Base-by-base conservation (phyloP, 2,797 vertebrate genomes). In the Neosalanx taihuensis region DNA sequence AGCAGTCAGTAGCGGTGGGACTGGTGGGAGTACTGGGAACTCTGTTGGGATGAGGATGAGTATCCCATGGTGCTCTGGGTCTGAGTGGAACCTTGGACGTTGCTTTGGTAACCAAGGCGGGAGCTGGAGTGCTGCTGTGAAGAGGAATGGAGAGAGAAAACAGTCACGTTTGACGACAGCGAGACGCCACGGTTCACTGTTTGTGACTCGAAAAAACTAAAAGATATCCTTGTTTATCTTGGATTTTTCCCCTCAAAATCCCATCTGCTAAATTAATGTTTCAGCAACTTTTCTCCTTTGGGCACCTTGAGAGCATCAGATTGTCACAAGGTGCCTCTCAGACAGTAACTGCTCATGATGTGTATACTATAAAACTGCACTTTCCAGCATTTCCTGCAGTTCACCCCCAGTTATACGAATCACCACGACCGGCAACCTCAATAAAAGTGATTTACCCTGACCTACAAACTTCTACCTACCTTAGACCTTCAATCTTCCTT, bases 41-140 rank as follows among this genome's bases (percentile, higher is more conserved):
- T 96, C 91, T 97, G 97, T 89, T 99, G 96, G 88, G 96, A 95
- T 0, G 96, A 95, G 0, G 97, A 94, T 3, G 96, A 94, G 87
- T 98, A 98, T 89, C 96, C 95, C 86, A 98, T 93, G 79, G 95
- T 94, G 91, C 92, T 95, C 93, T 99, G 96, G 85, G 97, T 92
- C 92, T 98, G 97, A 76, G 94, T 93, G 85, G 96, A 92, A 86
- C 95, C 95, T 93, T 98, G 96, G 91, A 96, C 91, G 76, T 93
- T 97, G 95, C 96, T 97, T 95, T 99, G 97, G 95, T 98, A 99
- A 93, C 94, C 95, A 87, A 97, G 94, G 86, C 97, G 96, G 23
- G 96, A 94, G 83, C 94, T 88, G 86, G 97, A 96, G 92, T 98
- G 97, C 97, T 94, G 85, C 67, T 9, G 58, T 5, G 64, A 35